Base-by-base conservation (phyloP, 1,140 invertebrate species). In the Dryas iulia region DNA sequence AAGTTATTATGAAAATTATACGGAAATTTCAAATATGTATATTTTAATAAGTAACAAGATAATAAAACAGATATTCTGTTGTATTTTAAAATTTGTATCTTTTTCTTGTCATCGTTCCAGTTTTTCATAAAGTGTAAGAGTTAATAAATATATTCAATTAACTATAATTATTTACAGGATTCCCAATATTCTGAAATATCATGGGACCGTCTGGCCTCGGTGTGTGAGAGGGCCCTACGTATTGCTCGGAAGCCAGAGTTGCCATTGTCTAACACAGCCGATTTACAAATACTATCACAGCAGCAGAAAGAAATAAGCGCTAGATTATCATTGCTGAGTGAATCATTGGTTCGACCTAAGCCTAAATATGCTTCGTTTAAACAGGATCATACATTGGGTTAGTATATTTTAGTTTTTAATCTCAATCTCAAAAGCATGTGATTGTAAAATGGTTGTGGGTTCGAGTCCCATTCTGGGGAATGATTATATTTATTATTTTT, bases 251-350 rank as follows among this genome's bases (percentile, higher is more conserved):
- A 63, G 3, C 63, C 71, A 14, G 52, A 59, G 24, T 52, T 18
- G 14, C 35, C 21, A 23, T 28, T 21, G 52, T 28, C 54, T 53
- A 61, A 64, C 65, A 35, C 53, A 47, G 31, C 52, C 21, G 65
- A 24, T 26, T 12, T 47, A 3, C 39, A 47, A 18, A 21, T 47
- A 47, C 21, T 47, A 47, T 47, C 39, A 10, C 67, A 58, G 54
- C 64, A 71, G 1, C 54, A 53, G 18, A 25, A 31, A 30, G 68
- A 66, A 59, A 58, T 87, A 12, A 60, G 62, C 7, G 79, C 85
- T 6, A 73, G 85, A 0, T 71, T 87, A 54, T 89, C 87, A 2
- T 68, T 89, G 66, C 79, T 90, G 14, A 83, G 86, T 57, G 87
- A 90, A 66, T 63, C 80, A 21, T 77, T 90, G 14, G 83, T 88